Conservation (phyloP, 1,140 invertebrate species). For the Augochlora pura region DNA sequence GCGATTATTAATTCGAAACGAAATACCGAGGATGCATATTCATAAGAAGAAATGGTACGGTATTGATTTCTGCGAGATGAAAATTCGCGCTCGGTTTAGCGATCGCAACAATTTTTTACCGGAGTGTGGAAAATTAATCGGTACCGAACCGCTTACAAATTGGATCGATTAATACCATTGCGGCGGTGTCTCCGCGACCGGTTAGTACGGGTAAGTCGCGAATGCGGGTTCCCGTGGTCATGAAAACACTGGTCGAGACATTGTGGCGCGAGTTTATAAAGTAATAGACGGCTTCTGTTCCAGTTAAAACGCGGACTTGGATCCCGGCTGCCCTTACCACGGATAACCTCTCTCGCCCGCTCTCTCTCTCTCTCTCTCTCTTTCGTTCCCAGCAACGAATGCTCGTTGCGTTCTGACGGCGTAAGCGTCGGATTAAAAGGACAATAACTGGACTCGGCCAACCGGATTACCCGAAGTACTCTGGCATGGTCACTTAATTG, state of each 20-base stretch:
- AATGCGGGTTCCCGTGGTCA: constrained; percentile 6
- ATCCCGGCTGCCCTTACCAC: constrained; percentile 57
- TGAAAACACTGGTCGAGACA: constrained; percentile 73
- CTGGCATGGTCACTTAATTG: constrained; percentile 36
- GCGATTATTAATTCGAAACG: not conserved
- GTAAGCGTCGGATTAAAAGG: constrained; percentile 58
- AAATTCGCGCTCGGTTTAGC: too few relatives aligned
- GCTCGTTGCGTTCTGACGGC: constrained; percentile 48
- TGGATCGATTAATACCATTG: too few relatives aligned
- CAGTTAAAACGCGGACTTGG: constrained; percentile 68
- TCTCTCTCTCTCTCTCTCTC: too few relatives aligned
- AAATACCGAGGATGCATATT: not conserved
- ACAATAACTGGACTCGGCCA: constrained; percentile 8
- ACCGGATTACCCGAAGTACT: constrained; percentile 34
- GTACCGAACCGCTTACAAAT: not conserved
- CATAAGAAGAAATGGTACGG: not conserved
- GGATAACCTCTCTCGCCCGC: constrained; percentile 64
- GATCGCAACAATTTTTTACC: too few relatives aligned
- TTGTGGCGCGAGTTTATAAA: constrained; percentile 69
- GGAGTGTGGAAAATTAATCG: not conserved
- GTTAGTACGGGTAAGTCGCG: constrained; percentile 1
- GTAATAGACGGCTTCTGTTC: constrained; percentile 69
- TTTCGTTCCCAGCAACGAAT: constrained; percentile 51
- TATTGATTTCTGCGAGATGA: not conserved
- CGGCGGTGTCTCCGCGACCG: too few relatives aligned